Evolutionary conservation across 2,888 invertebrate species (phyloP), one percentile per base, ranked within the genome.

Genomic region (Diadegma fenestrale): DNA sequence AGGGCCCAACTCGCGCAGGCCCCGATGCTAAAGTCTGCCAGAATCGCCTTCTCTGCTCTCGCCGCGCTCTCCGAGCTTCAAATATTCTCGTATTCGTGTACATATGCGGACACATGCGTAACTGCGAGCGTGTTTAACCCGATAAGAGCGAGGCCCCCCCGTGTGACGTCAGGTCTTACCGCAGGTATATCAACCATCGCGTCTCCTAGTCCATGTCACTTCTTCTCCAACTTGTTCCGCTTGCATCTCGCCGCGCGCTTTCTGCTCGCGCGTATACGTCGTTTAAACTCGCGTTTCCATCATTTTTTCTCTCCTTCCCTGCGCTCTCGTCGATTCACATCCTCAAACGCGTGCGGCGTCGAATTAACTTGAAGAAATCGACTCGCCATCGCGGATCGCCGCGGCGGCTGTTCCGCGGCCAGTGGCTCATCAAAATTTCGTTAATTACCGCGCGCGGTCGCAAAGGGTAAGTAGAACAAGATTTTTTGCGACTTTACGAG

Each of bases 131-230:
- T 54, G 22, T 87, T 89, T 43, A 26, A 85, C 88, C 89, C 93
- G 94, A 93, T 94, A 93, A 93, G 93, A 90, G 33, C 30, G 91
- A 89, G 89, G 90, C 89, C 88, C 89, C 90, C 88, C 90, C 87
- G 91, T 92, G 92, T 92, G 92, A 93, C 93, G 93, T 93, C 92
- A 91, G 90, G 87, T 89, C 17, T 66, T 54, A 33, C 88, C 89
- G 89, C 92, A 92, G 92, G 93, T 94, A 94, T 94, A 94, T 94
- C 92, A 94, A 92, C 90, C 90, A 91, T 88, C 85, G 90, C 90
- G 82, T 83, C 88, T 89, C 91, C 88, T 87, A 90, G 87, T 93
- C 92, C 94, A 93, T 93, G 93, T 94, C 93, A 94, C 91, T 94
- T 89, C 90, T 92, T 92, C 91, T 90, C 90, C 90, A 89, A 89